These are phyloP conservation scores for Geophilus truncorum DNA, from an alignment of 2,888 invertebrate genomes.

Conservation along the genomic window DNA sequence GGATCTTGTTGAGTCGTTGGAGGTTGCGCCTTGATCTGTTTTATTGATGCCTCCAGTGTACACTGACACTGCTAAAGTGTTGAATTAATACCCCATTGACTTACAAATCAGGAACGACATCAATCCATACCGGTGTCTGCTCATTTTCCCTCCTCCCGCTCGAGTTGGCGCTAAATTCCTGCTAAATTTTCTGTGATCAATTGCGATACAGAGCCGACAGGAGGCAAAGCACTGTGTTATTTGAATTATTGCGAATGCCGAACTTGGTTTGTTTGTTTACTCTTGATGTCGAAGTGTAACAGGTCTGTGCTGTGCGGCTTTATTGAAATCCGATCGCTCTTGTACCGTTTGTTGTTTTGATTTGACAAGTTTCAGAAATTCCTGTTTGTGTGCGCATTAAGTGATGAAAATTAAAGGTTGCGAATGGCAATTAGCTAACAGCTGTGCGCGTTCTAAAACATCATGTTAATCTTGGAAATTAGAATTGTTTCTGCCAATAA, in stretches of 20 bases:
- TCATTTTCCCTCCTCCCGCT: not conserved
- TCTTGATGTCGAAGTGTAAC: not conserved
- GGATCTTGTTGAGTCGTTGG: slow-evolving; percentile 12
- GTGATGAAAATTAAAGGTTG: not conserved
- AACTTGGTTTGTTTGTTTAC: not conserved
- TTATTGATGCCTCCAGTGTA: slow-evolving; percentile 21
- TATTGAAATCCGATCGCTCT: not conserved
- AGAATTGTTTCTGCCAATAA: not conserved
- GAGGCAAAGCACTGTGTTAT: not conserved
- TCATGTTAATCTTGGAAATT: not conserved
- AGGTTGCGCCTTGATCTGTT: slow-evolving; percentile 25
- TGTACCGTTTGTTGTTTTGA: not conserved
- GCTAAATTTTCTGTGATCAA: not conserved
- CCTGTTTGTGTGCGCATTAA: not conserved
- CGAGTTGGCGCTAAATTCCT: not conserved
- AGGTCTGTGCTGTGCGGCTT: not conserved
- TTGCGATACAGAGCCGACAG: not conserved
- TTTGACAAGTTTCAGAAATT: not conserved
- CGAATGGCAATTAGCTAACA: not conserved
- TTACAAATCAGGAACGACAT: not conserved
- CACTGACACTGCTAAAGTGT: slow-evolving; percentile 25
- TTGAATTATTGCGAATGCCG: not conserved
- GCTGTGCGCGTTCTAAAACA: not conserved
- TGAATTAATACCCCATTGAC: slow-evolving; percentile 24
- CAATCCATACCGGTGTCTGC: slow-evolving; percentile 20